Evolutionary conservation across 2,888 invertebrate genomes (phyloP).

Genomic region (Polymixis lichenea): DNA sequence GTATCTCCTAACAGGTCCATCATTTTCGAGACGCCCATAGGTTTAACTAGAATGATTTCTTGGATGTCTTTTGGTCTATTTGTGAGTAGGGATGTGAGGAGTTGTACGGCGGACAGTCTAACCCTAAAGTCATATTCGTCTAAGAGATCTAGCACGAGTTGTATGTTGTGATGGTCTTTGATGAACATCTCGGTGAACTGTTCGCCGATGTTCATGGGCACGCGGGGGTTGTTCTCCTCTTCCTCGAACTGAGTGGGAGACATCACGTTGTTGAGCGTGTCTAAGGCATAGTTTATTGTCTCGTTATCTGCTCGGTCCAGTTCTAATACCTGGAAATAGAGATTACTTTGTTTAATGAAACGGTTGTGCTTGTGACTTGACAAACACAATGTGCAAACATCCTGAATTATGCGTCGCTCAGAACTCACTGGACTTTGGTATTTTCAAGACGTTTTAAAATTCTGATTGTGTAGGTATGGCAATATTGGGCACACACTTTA

Average conservation of each 20-base stretch:
- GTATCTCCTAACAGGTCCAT: conserved; percentile 99
- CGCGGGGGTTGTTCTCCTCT: conserved; percentile 92
- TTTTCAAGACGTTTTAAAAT: too few relatives aligned
- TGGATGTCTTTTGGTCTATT: conserved; percentile 97
- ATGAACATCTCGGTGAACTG: conserved; percentile 99
- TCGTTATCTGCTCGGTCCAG: conserved; percentile 97
- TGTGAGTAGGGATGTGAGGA: conserved; percentile 96
- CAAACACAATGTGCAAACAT: background rate
- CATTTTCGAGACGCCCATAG: conserved; percentile 99
- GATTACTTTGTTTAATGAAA: background rate
- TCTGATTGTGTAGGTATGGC: too few relatives aligned
- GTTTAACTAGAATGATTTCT: conserved; percentile 96
- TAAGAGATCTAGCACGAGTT: conserved; percentile 94
- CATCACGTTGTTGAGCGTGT: conserved; percentile 97
- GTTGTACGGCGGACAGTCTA: conserved; percentile 96
- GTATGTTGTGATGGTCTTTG: conserved; percentile 96
- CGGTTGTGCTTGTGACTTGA: background rate
- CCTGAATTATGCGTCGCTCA: background rate
- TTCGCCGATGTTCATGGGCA: conserved; percentile 94
- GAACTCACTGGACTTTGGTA: too few relatives aligned
- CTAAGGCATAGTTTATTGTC: conserved; percentile 97
- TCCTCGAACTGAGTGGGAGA: conserved; percentile 95
- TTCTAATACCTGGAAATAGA: conserved; percentile 93
- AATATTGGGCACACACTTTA: too few relatives aligned
- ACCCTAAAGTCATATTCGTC: conserved; percentile 99